A percentile compares a stretch with the other conserved stretches of the same genome.
These are phyloP conservation scores for Malthinus seriepunctatus DNA, from an alignment of 2,888 invertebrate species.

Conservation along the genomic window DNA sequence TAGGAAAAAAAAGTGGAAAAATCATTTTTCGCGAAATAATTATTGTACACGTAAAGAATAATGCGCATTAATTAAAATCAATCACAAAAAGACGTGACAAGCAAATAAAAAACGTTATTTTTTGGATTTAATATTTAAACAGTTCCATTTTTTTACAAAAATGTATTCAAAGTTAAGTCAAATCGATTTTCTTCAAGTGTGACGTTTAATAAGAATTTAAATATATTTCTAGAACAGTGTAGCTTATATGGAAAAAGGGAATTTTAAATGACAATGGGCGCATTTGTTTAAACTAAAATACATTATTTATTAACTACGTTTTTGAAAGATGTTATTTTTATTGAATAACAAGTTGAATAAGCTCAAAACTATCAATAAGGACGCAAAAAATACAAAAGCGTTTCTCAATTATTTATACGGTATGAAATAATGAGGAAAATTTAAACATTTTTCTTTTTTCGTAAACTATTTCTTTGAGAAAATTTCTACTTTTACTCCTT, in stretches of 20 bases:
- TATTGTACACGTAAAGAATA: conserved; percentile 4
- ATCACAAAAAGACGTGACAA: conserved; percentile 10
- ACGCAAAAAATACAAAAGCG: too few species aligned
- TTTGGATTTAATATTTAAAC: too few species aligned
- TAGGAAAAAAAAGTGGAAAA: background rate
- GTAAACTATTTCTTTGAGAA: too few species aligned
- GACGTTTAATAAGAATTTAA: conserved; percentile 6
- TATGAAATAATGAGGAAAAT: too few species aligned
- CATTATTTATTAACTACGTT: too few species aligned
- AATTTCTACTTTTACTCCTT: too few species aligned
- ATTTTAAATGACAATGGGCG: background rate
- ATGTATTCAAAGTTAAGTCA: conserved; percentile 8
- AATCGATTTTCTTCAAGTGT: conserved; percentile 13
- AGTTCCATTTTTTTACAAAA: background rate
- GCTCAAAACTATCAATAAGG: too few species aligned
- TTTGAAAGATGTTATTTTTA: too few species aligned
- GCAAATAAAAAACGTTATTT: background rate
- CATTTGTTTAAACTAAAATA: background rate
- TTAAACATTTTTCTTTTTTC: too few species aligned
- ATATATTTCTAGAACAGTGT: conserved; percentile 1
- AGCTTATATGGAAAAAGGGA: background rate
- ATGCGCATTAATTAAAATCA: conserved; percentile 15
- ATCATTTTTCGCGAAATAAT: background rate
- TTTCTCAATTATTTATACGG: too few species aligned
- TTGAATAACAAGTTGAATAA: too few species aligned